Evolutionary conservation across 1,140 invertebrate species (phyloP).

Genomic region (Patella vulgata): DNA sequence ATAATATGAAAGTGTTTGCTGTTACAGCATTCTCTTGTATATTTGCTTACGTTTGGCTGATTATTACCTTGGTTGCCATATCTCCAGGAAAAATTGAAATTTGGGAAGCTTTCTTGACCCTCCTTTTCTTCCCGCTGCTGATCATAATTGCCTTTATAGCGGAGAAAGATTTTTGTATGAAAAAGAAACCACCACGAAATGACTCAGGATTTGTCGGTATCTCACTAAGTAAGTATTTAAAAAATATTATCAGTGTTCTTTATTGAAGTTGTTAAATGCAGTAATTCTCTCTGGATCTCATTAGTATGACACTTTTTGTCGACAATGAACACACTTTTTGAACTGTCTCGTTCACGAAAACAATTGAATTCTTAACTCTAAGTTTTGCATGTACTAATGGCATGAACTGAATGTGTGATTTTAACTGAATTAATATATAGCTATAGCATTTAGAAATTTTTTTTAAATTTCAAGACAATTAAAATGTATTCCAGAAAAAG

Average conservation of each 20-base stretch:
- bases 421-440: no score
- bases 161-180: slow-evolving; percentile 68
- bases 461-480: no score
- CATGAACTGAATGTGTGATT: no score
- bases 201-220: slow-evolving; percentile 46
- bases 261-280: background rate
- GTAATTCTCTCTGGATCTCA: background rate
- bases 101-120: slow-evolving; percentile 74
- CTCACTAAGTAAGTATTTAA: slow-evolving; percentile 50
- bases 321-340: no score
- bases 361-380: no score
- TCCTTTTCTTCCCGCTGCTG: slow-evolving; percentile 73
- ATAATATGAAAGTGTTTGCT: slow-evolving; percentile 71
- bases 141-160: slow-evolving; percentile 68
- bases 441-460: no score
- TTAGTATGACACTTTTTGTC: background rate
- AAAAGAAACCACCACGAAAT: slow-evolving; percentile 27
- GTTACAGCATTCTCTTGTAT: slow-evolving; percentile 72
- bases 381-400: no score
- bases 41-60: slow-evolving; percentile 76
- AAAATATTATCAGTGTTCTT: no score
- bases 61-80: slow-evolving; percentile 70
- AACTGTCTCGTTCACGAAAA: no score
- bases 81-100: slow-evolving; percentile 70
- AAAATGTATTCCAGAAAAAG: no score